phyloP scores from a whole-genome alignment of 2,888 invertebrate species.

The Rugalucina vietnamica region DNA sequence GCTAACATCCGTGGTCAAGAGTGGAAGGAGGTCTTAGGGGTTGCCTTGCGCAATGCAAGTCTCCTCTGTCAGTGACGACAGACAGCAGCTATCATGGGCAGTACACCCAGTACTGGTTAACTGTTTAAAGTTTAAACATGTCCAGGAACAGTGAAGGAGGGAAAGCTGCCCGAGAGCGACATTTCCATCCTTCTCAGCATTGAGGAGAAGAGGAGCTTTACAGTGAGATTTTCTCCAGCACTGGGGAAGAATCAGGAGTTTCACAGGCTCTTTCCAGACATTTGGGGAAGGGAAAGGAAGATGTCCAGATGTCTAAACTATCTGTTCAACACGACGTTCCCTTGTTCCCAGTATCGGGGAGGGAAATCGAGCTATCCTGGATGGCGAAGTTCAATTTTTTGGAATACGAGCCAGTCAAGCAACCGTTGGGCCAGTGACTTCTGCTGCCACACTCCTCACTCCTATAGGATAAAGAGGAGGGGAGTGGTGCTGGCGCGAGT shows the following conservation, averaged over 20 bases:
- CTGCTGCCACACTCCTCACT: neutral
- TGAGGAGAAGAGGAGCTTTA: neutral
- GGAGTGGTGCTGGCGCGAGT: neutral
- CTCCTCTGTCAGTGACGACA: no score
- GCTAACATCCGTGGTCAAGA: neutral
- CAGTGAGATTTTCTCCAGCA: no score
- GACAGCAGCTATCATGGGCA: neutral
- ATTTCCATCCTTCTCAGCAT: neutral
- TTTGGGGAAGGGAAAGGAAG: no score
- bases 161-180: neutral
- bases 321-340: no score
- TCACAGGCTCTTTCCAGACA: no score
- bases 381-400: no score
- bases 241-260: no score
- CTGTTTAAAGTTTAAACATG: neutral
- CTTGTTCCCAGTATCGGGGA: no score
- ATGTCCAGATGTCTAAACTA: neutral
- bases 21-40: neutral
- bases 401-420: neutral
- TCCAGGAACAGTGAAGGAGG: neutral
- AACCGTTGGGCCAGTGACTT: neutral
- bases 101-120: neutral
- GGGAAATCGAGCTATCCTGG: no score
- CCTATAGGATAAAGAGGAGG: neutral
- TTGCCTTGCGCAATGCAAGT: neutral